Base-by-base conservation (phyloP, 2,888 invertebrate species). In the Pimpla rufipes region DNA sequence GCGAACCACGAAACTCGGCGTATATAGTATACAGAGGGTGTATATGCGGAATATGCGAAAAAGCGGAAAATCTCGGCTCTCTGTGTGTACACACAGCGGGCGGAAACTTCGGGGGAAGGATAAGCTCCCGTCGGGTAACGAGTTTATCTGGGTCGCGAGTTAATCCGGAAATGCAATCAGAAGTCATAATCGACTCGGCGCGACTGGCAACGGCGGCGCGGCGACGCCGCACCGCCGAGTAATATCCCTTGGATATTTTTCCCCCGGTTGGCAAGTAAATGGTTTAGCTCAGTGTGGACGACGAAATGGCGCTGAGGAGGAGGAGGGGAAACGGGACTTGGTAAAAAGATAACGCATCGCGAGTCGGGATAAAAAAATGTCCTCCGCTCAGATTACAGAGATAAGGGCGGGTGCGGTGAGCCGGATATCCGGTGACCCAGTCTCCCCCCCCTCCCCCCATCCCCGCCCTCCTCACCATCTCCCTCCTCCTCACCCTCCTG, bases 91-190 rank as follows among this genome's bases (percentile, higher is more conserved):
- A 52, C 52, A 29, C 59, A 29, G 29, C 2, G 29, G 29, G 5
- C 70, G 71, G 35, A 52, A 4, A 59, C 29, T n/a, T 59, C 35
- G 16, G 11, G 42, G n/a, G 35, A 76, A 59, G 29, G 42, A 76
- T 76, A 66, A n/a, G n/a, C 57, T 59, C 13, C 11, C 18, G 13
- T 18, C 23, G 4, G 23, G 29, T 68, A 76, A 73, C 67, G 57
- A 79, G 76, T 73, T 79, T 76, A 79, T 71, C 62, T 67, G 71
- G 76, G 66, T 76, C 71, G 59, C 67, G 45, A 73, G 62, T 76
- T 76, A 76, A 83, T 71, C 76, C 67, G 45, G 52, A 79, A 76
- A 79, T 79, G 71, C 71, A 83, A 83, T 76, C 83, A 79, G 52
- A 79, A 76, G 76, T 79, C 67, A 76, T 76, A 78, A 79, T 83